These are phyloP conservation scores for Blastobasis lacticolella DNA, from an alignment of 2,888 invertebrate species.

Conservation along the genomic window DNA sequence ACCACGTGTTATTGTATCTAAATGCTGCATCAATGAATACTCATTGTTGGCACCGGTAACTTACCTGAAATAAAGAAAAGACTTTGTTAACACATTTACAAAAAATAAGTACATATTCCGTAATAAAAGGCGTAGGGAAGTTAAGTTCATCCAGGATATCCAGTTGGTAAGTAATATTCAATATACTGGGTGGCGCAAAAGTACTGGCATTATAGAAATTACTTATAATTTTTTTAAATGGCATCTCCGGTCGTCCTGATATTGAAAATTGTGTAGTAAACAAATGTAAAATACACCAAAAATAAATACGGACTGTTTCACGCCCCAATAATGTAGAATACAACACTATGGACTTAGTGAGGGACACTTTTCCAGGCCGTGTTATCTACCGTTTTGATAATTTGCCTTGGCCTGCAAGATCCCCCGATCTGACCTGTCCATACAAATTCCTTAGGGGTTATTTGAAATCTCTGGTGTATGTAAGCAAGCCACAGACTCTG, in stretches of 20 bases:
- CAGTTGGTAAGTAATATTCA: too few species aligned
- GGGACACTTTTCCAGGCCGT: constrained; percentile 1
- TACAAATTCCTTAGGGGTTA: constrained; percentile 7
- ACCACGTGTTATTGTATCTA: too few species aligned
- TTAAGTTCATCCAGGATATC: too few species aligned
- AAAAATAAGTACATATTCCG: background rate
- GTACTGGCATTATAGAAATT: too few species aligned
- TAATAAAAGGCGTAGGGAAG: background rate
- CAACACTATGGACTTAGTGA: constrained; percentile 1
- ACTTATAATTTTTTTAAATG: too few species aligned
- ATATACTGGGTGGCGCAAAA: too few species aligned
- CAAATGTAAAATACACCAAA: too few species aligned
- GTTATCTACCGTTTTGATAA: constrained; percentile 7
- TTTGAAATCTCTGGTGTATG: constrained; percentile 8
- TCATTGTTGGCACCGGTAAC: constrained; percentile 5
- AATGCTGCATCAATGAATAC: too few species aligned
- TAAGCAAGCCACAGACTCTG: constrained; percentile 6
- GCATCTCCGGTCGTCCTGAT: too few species aligned
- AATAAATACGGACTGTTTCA: too few species aligned
- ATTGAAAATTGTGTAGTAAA: too few species aligned
- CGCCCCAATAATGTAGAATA: background rate
- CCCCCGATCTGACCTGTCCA: constrained; percentile 6
- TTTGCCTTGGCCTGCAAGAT: constrained; percentile 8
- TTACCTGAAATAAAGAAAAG: constrained; percentile 19
- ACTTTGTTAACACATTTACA: background rate